Evolutionary conservation across 2,888 invertebrate genomes (phyloP).

Genomic region (Brachyptera putata): DNA sequence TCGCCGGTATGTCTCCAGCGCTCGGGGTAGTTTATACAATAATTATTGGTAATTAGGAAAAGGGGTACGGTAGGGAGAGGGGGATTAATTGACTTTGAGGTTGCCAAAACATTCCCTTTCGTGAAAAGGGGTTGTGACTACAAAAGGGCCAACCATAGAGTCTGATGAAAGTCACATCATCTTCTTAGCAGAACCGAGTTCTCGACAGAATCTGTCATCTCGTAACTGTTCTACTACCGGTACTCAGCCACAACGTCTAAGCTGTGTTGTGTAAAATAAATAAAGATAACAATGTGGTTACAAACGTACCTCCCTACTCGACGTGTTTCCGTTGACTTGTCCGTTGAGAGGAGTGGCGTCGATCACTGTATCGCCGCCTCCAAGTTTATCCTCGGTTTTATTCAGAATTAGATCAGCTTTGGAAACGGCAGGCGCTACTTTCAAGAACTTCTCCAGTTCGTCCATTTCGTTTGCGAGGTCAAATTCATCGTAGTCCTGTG

Average conservation of each 20-base stretch:
- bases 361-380: too few species aligned
- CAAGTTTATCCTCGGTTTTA: conserved; percentile 15
- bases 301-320: conserved; percentile 45
- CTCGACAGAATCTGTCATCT: too few species aligned
- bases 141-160: too few species aligned
- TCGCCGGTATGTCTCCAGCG: too few species aligned
- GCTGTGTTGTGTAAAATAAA: neutral
- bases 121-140: too few species aligned
- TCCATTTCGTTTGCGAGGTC: conserved; percentile 89
- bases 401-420: conserved; percentile 32
- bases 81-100: too few species aligned
- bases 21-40: too few species aligned
- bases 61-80: too few species aligned
- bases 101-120: too few species aligned
- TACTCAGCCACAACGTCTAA: too few species aligned
- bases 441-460: conserved; percentile 81
- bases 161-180: neutral
- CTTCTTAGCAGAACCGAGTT: neutral
- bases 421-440: conserved; percentile 48
- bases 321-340: conserved; percentile 43
- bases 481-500: conserved; percentile 87
- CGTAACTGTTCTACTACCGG: too few species aligned
- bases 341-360: conserved; percentile 29
- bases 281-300: neutral
- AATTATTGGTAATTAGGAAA: too few species aligned